Percentiles rank a stretch among this genome's conserved stretches.
phyloP scores from a whole-genome alignment of 2,888 invertebrate genomes.

The Scaptomyza tumidula region DNA sequence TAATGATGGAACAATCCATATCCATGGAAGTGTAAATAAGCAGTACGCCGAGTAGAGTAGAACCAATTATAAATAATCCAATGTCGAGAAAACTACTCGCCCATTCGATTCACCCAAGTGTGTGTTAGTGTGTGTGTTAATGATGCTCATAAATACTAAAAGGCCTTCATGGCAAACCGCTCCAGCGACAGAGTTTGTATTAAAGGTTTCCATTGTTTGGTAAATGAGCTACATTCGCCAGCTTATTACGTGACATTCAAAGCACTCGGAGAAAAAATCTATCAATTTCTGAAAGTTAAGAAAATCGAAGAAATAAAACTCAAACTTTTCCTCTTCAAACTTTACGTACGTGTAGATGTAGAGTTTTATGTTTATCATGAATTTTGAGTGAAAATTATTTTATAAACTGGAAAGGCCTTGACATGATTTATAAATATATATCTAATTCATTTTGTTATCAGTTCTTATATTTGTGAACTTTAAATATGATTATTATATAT shows the following conservation, averaged over 20 bases:
- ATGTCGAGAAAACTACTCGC: constrained; percentile 41
- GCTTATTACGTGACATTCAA: neutral
- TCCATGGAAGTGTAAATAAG: constrained; percentile 25
- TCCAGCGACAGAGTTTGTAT: neutral
- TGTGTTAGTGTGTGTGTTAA: constrained; percentile 20
- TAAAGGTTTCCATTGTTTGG: neutral
- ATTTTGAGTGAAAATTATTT: too few species aligned
- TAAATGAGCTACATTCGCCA: constrained; percentile 11
- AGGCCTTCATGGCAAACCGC: constrained; percentile 15
- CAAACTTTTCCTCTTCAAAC: too few species aligned
- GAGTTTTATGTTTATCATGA: too few species aligned
- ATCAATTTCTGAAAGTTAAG: neutral
- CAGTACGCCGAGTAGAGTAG: constrained; percentile 36
- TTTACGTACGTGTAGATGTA: too few species aligned
- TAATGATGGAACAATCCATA: constrained; percentile 15
- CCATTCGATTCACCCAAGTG: neutral
- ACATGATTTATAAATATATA: too few species aligned
- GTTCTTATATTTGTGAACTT: too few species aligned
- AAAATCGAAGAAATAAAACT: too few species aligned
- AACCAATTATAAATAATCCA: constrained; percentile 36
- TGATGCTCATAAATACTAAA: constrained; percentile 54
- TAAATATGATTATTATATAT: too few species aligned
- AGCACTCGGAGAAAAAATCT: neutral
- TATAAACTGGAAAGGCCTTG: too few species aligned
- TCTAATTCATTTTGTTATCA: too few species aligned